Conservation (phyloP, 1,140 invertebrate genomes). For the Globodera rostochiensis region DNA sequence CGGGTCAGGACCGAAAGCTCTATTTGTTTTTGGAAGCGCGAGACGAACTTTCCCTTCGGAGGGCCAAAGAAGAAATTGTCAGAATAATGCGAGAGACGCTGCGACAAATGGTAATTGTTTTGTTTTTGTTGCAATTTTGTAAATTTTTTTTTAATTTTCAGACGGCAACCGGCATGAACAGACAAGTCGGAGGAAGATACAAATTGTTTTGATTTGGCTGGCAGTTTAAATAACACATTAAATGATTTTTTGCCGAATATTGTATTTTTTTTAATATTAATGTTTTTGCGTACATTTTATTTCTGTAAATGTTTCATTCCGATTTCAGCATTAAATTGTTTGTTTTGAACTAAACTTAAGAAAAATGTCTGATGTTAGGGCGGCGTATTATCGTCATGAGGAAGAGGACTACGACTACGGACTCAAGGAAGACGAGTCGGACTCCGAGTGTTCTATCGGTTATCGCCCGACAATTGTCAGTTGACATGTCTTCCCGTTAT, state of each 20-base stretch:
- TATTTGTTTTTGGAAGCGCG: constrained; percentile 98
- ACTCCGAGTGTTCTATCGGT: constrained; percentile 48
- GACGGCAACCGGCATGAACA: constrained; percentile 18
- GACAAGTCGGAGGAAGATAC: constrained; percentile 28
- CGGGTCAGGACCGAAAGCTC: constrained; percentile 87
- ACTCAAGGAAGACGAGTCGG: constrained; percentile 47
- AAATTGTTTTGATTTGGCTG: constrained; percentile 13
- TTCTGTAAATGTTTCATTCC: neutral
- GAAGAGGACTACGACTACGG: constrained; percentile 47
- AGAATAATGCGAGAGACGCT: constrained; percentile 89
- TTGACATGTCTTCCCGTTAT: neutral
- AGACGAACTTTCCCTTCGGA: constrained; percentile 91
- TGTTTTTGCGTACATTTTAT: neutral
- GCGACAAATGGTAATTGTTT: constrained; percentile 48
- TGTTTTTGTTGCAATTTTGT: constrained; percentile 7
- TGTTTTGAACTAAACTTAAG: neutral
- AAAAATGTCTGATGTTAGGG: constrained; percentile 14
- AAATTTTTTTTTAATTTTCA: neutral
- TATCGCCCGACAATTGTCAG: constrained; percentile 48
- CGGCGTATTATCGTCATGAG: constrained; percentile 32
- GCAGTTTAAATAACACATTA: neutral
- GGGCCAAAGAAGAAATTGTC: constrained; percentile 97
- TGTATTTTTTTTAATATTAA: neutral
- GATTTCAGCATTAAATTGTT: neutral
- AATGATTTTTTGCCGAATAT: neutral